A percentile compares a stretch with the other conserved stretches of the same genome.
Conservation (phyloP, 2,797 vertebrate species). For the Mastacembelus armatus region DNA sequence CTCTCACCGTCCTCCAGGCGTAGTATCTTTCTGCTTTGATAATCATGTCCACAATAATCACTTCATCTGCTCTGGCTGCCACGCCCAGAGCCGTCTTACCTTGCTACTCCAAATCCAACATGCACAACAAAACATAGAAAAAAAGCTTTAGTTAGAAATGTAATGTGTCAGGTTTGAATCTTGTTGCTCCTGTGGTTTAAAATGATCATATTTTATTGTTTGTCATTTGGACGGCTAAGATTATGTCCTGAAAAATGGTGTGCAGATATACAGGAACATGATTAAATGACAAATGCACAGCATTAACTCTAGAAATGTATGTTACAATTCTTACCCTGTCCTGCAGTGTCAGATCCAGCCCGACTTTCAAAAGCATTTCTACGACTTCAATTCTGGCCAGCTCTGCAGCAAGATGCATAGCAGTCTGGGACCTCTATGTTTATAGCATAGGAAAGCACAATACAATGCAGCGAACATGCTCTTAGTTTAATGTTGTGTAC, state of each 20-base stretch:
- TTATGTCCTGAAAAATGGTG: no score
- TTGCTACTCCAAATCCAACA: conserved; percentile 81
- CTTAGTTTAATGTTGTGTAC: not conserved
- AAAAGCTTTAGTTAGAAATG: conserved; percentile 7
- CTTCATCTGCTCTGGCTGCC: conserved; percentile 88
- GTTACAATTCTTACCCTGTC: conserved; percentile 84
- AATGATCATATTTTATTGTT: no score
- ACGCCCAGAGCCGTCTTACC: conserved; percentile 88
- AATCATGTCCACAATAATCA: conserved; percentile 92
- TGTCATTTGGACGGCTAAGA: no score
- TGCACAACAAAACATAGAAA: conserved; percentile 17
- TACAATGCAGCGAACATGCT: not conserved
- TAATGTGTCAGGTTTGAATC: not conserved
- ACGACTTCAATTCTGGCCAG: conserved; percentile 88
- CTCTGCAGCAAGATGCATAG: conserved; percentile 90
- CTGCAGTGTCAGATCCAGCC: conserved; percentile 80
- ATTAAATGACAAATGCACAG: not conserved
- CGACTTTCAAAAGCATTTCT: conserved; percentile 89
- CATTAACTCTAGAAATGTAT: not conserved
- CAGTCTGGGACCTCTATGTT: conserved; percentile 88
- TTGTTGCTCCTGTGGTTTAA: not conserved
- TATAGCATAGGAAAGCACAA: not conserved
- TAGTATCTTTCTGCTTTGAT: conserved; percentile 93
- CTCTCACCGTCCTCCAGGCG: conserved; percentile 85
- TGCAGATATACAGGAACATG: not conserved